phyloP scores from a whole-genome alignment of 1,140 invertebrate species.

The Brachionus sp. region DNA sequence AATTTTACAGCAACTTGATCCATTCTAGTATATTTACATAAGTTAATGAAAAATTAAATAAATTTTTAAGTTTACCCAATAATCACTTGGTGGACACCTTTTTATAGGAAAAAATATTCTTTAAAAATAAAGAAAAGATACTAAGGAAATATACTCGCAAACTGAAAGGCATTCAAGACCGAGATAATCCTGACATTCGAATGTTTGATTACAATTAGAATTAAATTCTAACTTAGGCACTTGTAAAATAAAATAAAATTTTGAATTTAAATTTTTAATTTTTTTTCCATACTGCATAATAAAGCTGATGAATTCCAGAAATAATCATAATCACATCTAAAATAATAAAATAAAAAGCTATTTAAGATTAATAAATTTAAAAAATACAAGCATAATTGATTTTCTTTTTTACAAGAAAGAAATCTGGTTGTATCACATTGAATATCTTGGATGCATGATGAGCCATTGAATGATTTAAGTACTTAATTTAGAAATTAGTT shows the following conservation, averaged over 20 bases:
- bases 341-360: not conserved
- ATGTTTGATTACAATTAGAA: not conserved
- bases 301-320: not conserved
- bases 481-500: not conserved
- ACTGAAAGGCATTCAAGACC: not conserved
- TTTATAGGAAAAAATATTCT: not conserved
- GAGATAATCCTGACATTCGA: not conserved
- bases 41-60: not conserved
- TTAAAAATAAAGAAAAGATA: not conserved
- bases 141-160: not conserved
- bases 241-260: not conserved
- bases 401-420: not conserved
- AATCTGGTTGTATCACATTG: not conserved
- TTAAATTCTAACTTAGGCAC: not conserved
- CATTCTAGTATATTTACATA: not conserved
- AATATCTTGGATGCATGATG: not conserved
- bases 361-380: not conserved
- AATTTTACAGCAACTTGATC: not conserved
- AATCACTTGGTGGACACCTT: not conserved
- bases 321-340: not conserved
- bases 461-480: not conserved
- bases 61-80: not conserved
- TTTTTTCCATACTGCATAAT: not conserved
- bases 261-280: not conserved
- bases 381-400: not conserved